Conservation (phyloP, 2,113 vertebrate species). For the Marmota flaviventris region DNA sequence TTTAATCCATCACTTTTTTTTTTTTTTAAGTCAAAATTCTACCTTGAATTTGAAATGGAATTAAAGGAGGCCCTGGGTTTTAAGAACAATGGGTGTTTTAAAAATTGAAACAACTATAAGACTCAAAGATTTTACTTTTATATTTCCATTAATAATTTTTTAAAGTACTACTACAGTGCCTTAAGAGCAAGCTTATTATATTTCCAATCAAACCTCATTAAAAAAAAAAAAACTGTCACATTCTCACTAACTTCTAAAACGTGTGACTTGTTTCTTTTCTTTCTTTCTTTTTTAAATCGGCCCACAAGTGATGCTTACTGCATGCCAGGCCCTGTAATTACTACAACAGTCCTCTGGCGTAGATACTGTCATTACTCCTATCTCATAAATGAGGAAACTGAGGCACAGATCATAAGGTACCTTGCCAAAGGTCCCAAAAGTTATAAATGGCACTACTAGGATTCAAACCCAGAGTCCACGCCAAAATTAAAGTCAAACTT, state of each 20-base stretch:
- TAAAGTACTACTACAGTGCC: background rate
- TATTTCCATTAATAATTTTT: slow-evolving; percentile 11
- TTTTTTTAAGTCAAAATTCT: background rate
- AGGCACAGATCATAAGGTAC: slow-evolving; percentile 11
- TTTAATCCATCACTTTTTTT: background rate
- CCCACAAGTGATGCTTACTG: background rate
- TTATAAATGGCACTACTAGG: slow-evolving; percentile 33
- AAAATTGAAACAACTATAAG: slow-evolving; percentile 25
- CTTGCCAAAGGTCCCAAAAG: background rate
- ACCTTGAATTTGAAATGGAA: slow-evolving; percentile 45
- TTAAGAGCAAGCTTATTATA: slow-evolving; percentile 12
- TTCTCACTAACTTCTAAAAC: slow-evolving; percentile 28
- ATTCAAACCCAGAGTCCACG: background rate
- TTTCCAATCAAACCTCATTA: slow-evolving; percentile 28
- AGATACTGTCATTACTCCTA: background rate
- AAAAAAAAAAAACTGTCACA: background rate
- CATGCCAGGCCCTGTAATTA: background rate
- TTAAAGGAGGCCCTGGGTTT: background rate
- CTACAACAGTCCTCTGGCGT: background rate
- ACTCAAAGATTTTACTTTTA: background rate
- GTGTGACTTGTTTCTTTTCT: background rate
- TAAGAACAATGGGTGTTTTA: background rate
- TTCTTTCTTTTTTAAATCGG: background rate
- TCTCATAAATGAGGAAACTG: background rate
- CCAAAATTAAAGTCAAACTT: background rate